A percentile compares a stretch with the other conserved stretches of the same genome.
Evolutionary conservation across 2,888 invertebrate genomes (phyloP).

Genomic region (Plebejus argus): DNA sequence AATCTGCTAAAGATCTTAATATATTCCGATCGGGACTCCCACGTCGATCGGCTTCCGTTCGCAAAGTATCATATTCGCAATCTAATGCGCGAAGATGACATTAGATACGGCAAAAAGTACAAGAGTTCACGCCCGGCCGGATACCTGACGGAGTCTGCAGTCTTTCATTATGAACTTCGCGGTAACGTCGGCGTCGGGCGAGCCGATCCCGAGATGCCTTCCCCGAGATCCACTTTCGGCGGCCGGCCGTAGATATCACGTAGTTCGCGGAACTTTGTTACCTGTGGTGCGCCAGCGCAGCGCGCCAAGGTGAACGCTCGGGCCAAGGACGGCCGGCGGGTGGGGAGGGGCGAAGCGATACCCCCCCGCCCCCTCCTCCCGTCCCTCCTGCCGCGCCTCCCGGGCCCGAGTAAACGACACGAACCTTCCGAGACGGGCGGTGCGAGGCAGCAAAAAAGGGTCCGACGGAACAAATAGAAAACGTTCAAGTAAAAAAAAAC

Average conservation of each 20-base stretch:
- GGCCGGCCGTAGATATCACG: conserved; percentile 78
- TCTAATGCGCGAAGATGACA: conserved; percentile 45
- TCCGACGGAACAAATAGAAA: conserved; percentile 78
- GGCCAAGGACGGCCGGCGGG: conserved; percentile 77
- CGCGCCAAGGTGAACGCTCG: conserved; percentile 80
- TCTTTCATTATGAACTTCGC: conserved; percentile 67
- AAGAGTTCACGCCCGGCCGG: conserved; percentile 43
- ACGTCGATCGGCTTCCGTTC: conserved; percentile 52
- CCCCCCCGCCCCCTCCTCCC: conserved; percentile 45
- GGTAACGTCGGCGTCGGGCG: conserved; percentile 63
- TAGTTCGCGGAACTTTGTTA: conserved; percentile 81
- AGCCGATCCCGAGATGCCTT: conserved; percentile 56
- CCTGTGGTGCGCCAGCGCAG: conserved; percentile 77
- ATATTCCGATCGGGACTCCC: conserved; percentile 57
- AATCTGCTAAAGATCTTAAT: conserved; percentile 34
- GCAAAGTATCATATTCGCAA: conserved; percentile 45
- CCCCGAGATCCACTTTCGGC: conserved; percentile 68
- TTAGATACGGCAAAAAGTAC: conserved; percentile 53
- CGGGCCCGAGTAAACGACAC: conserved; percentile 65
- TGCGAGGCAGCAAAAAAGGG: conserved; percentile 73
- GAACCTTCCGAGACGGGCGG: conserved; percentile 71
- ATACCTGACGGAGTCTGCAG: conserved; percentile 50
- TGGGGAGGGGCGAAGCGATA: conserved; percentile 64
- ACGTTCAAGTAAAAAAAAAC: conserved; percentile 65
- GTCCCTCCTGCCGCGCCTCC: conserved; percentile 49